Conservation (phyloP, 2,113 vertebrate species). For the Neotragus moschatus region DNA sequence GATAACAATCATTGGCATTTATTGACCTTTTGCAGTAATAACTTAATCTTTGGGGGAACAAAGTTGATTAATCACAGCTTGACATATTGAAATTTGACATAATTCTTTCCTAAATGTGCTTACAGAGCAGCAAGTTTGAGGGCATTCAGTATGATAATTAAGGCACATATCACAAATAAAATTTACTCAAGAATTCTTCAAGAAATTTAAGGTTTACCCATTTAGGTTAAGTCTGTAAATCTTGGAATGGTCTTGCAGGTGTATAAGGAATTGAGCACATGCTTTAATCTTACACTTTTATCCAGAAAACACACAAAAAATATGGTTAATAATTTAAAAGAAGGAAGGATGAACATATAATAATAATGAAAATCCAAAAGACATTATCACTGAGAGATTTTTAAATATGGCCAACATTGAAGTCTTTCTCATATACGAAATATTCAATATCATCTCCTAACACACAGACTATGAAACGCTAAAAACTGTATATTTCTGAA, state of each 20-base stretch:
- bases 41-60: constrained; percentile 53
- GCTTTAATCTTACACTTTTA: not conserved
- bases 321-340: not conserved
- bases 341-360: not conserved
- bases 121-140: not conserved
- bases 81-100: constrained; percentile 48
- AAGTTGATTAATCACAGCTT: constrained; percentile 59
- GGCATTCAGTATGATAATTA: not conserved
- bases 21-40: constrained; percentile 58
- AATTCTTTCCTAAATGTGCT: constrained; percentile 42
- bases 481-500: not conserved
- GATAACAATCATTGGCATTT: constrained; percentile 60
- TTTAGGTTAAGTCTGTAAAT: not conserved
- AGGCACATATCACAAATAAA: not conserved
- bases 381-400: not conserved
- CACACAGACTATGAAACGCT: not conserved
- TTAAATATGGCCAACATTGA: not conserved
- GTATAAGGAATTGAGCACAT: not conserved
- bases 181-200: not conserved
- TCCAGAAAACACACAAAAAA: not conserved
- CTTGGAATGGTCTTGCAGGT: not conserved
- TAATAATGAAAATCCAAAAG: not conserved
- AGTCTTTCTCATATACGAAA: not conserved
- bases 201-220: constrained; percentile 29
- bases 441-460: not conserved